Percentiles rank a stretch among this genome's conserved stretches.
These are phyloP conservation scores for Heliconius sara DNA, from an alignment of 2,888 invertebrate genomes.

Conservation along the genomic window DNA sequence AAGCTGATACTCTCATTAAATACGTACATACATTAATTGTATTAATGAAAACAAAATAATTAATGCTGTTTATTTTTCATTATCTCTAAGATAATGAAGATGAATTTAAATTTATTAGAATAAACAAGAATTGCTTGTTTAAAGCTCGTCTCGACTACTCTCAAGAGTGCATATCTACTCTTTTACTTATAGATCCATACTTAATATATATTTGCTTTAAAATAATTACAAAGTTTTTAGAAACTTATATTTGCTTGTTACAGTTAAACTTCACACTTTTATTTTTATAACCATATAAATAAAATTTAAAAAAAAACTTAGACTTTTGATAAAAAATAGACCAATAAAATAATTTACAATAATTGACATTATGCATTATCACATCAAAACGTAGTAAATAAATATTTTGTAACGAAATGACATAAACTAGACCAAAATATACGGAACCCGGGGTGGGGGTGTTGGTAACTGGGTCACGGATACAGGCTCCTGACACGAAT, in stretches of 20 bases:
- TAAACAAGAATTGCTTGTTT: background rate
- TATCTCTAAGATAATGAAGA: background rate
- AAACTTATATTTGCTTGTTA: background rate
- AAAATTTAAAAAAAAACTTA: background rate
- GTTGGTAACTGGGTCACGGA: conserved; percentile 79
- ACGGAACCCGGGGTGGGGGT: conserved; percentile 65
- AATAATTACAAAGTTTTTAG: background rate
- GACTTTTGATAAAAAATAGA: background rate
- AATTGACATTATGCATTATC: background rate
- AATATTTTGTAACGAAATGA: conserved; percentile 48
- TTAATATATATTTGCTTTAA: background rate
- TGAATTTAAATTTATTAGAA: conserved; percentile 8
- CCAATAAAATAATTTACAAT: background rate
- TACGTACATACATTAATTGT: background rate
- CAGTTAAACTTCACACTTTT: background rate
- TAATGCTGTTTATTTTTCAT: background rate
- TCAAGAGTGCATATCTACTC: background rate
- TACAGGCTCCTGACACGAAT: conserved; percentile 82
- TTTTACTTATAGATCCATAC: background rate
- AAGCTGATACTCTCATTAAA: background rate
- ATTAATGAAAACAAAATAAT: background rate
- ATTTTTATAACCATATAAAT: too few species aligned
- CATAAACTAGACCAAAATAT: conserved; percentile 79
- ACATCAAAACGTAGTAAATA: background rate
- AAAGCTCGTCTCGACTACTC: conserved; percentile 2